Percentiles rank a stretch among this genome's conserved stretches.
phyloP scores from a whole-genome alignment of 30 jellyfish, hydroid and myxozoan genomes.

The Nemopilema nomurai region DNA sequence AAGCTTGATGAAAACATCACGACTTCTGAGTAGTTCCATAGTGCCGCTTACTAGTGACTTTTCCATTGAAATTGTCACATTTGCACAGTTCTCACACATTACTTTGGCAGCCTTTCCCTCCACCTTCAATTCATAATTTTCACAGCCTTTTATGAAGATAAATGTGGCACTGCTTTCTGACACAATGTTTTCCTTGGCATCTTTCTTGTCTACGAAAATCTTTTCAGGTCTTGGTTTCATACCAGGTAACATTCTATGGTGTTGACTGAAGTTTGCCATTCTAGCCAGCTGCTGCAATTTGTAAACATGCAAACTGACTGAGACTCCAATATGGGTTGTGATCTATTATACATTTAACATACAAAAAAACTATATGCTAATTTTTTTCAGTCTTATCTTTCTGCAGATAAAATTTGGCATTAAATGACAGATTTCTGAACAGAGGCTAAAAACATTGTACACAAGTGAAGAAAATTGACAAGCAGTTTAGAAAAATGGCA shows the following conservation, averaged over 20 bases:
- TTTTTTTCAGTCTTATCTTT: no score
- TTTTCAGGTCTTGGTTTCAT: constrained; percentile 83
- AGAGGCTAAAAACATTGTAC: no score
- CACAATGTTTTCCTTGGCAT: constrained; percentile 46
- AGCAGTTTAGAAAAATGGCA: no score
- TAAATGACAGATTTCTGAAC: no score
- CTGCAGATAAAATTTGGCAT: no score
- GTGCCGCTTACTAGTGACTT: constrained; percentile 81
- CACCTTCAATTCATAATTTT: constrained; percentile 49
- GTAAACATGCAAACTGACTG: neutral
- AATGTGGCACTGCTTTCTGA: constrained; percentile 74
- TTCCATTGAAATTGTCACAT: constrained; percentile 23
- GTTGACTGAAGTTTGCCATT: constrained; percentile 38
- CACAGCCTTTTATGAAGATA: constrained; percentile 70
- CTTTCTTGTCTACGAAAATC: constrained; percentile 45
- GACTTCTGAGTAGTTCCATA: constrained; percentile 65
- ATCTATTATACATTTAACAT: neutral
- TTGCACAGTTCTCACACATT: constrained; percentile 62
- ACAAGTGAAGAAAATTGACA: no score
- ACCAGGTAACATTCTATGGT: constrained; percentile 83
- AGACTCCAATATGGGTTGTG: neutral
- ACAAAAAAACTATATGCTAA: no score
- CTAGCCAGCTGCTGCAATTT: neutral
- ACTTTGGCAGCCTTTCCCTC: constrained; percentile 93
- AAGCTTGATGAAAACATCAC: constrained; percentile 20